These are phyloP conservation scores for Dromiciops gliroides DNA, from an alignment of 2,113 vertebrate genomes.

Conservation along the genomic window DNA sequence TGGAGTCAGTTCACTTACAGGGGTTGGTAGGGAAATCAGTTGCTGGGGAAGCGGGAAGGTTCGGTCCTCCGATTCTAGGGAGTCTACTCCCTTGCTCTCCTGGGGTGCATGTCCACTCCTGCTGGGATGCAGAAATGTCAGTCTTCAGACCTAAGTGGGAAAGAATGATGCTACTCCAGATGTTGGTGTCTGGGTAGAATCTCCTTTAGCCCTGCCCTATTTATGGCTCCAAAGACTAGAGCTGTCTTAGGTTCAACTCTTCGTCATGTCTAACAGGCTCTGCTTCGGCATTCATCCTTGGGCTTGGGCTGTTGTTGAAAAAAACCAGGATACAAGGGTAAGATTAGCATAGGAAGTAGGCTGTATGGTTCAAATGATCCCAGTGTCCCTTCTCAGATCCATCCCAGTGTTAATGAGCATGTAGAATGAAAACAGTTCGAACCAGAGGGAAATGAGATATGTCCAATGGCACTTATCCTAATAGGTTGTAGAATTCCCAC, in stretches of 20 bases:
- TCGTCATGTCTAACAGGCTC: background rate
- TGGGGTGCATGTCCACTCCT: no score
- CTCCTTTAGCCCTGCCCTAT: background rate
- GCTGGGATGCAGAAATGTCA: background rate
- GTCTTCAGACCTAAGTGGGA: background rate
- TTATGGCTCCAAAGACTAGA: background rate
- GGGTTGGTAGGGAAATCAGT: background rate
- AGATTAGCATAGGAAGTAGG: background rate
- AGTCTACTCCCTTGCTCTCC: background rate
- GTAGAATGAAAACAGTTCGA: background rate
- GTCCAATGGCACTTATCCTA: background rate
- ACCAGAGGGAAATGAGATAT: background rate
- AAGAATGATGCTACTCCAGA: background rate
- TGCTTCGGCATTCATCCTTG: background rate
- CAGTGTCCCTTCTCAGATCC: background rate
- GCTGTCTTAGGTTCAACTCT: no score
- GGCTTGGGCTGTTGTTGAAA: background rate
- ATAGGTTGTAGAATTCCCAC: background rate
- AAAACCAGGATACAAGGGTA: background rate
- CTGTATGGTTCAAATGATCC: no score
- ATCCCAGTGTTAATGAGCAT: background rate
- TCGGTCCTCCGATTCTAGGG: no score
- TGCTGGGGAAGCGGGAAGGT: no score
- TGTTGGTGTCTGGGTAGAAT: background rate
- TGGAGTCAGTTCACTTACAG: background rate